A percentile compares a stretch with the other conserved stretches of the same genome.
phyloP scores from a whole-genome alignment of 2,888 invertebrate species.

The Cyaniris semiargus region DNA sequence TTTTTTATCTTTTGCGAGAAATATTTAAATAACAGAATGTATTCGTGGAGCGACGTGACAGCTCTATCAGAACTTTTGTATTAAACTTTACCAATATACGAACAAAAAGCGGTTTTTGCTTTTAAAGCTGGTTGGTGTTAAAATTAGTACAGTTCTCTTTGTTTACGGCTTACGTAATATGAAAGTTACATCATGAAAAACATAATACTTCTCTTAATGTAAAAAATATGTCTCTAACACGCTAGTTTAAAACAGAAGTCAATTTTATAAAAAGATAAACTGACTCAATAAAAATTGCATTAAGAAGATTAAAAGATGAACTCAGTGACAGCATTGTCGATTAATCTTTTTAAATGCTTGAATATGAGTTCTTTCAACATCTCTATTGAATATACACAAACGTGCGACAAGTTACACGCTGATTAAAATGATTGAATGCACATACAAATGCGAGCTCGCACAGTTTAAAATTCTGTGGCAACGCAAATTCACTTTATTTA shows the following conservation, averaged over 20 bases:
- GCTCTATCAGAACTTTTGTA: conserved; percentile 29
- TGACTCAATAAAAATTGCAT: not conserved
- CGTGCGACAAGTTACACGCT: not conserved
- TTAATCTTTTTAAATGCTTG: not conserved
- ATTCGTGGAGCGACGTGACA: conserved; percentile 15
- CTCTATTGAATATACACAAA: not conserved
- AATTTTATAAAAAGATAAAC: not conserved
- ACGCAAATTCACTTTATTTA: conserved; percentile 17
- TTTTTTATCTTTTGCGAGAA: conserved; percentile 9
- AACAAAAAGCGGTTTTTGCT: conserved; percentile 13
- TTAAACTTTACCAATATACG: conserved; percentile 31
- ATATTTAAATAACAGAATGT: conserved; percentile 28
- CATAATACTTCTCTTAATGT: not conserved
- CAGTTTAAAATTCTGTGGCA: not conserved
- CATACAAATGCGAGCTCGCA: not conserved
- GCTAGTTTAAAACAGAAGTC: no score
- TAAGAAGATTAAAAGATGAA: not conserved
- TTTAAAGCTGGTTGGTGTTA: not conserved
- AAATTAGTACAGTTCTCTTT: not conserved
- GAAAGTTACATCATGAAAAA: not conserved
- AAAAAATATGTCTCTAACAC: not conserved
- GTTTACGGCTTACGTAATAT: not conserved
- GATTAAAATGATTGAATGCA: not conserved
- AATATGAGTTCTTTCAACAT: not conserved
- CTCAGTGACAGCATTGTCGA: not conserved